phyloP scores from a whole-genome alignment of 2,888 invertebrate species.

The Sphecodes monilicornis region DNA sequence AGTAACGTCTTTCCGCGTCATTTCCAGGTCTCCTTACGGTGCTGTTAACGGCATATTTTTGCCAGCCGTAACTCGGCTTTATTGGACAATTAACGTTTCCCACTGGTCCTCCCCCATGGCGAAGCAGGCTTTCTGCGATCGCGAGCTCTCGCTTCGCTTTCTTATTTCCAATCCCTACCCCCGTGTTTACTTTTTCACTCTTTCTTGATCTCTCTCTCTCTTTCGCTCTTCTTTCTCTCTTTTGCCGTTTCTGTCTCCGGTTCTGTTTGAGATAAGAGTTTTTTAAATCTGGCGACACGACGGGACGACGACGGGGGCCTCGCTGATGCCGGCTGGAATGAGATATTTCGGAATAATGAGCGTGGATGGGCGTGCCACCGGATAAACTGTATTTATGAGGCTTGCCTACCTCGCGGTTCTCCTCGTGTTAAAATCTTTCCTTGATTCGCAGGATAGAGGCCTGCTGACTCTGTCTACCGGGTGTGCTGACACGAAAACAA shows the following conservation, averaged over 20 bases:
- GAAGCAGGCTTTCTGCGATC: constrained; percentile 45
- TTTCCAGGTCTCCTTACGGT: constrained; percentile 78
- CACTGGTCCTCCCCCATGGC: constrained; percentile 62
- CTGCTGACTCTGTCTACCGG: constrained; percentile 50
- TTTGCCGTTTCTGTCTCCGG: constrained; percentile 69
- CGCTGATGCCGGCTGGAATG: constrained; percentile 75
- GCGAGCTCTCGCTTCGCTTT: constrained; percentile 41
- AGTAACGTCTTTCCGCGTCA: constrained; percentile 78
- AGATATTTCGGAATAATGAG: constrained; percentile 84
- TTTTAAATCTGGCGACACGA: constrained; percentile 78
- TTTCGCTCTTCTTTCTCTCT: constrained; percentile 16
- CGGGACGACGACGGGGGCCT: constrained; percentile 68
- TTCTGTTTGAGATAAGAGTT: constrained; percentile 74
- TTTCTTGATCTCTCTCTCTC: background rate
- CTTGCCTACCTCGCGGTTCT: constrained; percentile 74
- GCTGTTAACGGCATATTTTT: constrained; percentile 77
- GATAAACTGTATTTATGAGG: constrained; percentile 83
- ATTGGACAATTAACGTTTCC: constrained; percentile 83
- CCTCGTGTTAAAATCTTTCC: constrained; percentile 69
- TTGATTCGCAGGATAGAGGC: constrained; percentile 61
- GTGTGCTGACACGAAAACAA: constrained; percentile 26
- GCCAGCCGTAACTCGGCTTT: constrained; percentile 81
- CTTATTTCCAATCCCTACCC: constrained; percentile 52
- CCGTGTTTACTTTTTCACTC: background rate
- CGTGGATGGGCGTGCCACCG: constrained; percentile 82